phyloP scores from a whole-genome alignment of 2,888 invertebrate species.

The Mesochorus sp. region DNA sequence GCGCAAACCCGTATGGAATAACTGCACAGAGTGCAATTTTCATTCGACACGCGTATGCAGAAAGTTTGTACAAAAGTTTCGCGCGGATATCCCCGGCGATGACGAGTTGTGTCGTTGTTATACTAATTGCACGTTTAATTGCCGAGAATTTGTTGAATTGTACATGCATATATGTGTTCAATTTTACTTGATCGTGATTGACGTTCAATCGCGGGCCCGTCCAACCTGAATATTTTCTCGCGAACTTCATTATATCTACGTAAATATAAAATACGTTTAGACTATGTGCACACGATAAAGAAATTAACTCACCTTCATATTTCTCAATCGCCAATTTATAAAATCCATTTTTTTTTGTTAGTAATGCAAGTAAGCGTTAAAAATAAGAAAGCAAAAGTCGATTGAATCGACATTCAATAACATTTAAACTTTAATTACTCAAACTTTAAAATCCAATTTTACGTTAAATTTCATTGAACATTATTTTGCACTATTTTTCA shows the following conservation, averaged over 20 bases:
- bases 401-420: not conserved
- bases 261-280: not conserved
- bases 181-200: conserved; percentile 43
- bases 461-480: not conserved
- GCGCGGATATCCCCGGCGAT: conserved; percentile 45
- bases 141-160: conserved; percentile 51
- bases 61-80: conserved; percentile 59
- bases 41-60: conserved; percentile 25
- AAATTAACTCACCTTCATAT: conserved; percentile 38
- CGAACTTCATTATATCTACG: not conserved
- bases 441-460: not conserved
- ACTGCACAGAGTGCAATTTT: conserved; percentile 25
- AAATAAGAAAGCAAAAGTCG: not conserved
- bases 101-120: conserved; percentile 54
- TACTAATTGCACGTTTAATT: conserved; percentile 70
- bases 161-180: conserved; percentile 12
- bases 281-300: not conserved
- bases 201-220: conserved; percentile 31
- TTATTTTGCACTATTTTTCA: not conserved
- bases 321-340: not conserved
- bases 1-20: conserved; percentile 3
- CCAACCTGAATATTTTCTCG: not conserved
- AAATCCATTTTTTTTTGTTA: conserved; percentile 31
- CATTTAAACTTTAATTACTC: not conserved
- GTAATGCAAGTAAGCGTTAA: not conserved